Evolutionary conservation across 2,113 vertebrate genomes (phyloP), one percentile per base, ranked within the genome.

Genomic region (Pachypanchax playfairii): DNA sequence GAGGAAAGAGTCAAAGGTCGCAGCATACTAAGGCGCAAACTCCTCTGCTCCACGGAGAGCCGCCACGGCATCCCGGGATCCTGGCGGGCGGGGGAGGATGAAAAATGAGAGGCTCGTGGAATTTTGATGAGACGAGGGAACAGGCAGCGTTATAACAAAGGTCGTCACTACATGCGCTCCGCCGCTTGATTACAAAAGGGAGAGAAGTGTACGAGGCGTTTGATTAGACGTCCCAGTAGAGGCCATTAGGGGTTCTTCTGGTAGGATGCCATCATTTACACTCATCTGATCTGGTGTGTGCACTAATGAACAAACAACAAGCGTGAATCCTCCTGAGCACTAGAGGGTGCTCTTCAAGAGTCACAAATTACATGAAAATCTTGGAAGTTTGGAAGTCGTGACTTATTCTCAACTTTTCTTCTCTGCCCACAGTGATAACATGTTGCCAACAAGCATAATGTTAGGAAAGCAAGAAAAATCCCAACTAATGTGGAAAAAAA

Each of bases 71-170:
- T 76, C 75, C 52, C 50, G 73, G 80, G 77, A 83, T 33, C 50
- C 48, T 33, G 35, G 65, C 21, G 3, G 53, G 78, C 2, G 62
- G 80, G 56, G 75, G 79, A 79, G 73, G 73, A 83, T 84, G 81
- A 87, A 85, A 84, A 84, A 85, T 86, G 83, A 84, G 84, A 76
- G 64, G 79, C 70, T 70, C 58, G 55, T 43, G 73, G 90, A 90
- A 90, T 90, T 86, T 85, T 84, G 85, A 91, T 88, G 87, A 89
- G 88, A 89, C 48, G 65, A 76, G 83, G 83, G 84, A 79, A 42
- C 71, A 71, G 77, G 75, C 77, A 68, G 80, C 26, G 29, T 63
- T 83, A 46, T 64, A 88, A 87, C 80, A 89, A 89, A 89, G 84
- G 85, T 89, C 64, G 81, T 88, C 80, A 68, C 85, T 75, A 83